phyloP scores from a whole-genome alignment of 2,888 invertebrate genomes.

The Apamea anceps region DNA sequence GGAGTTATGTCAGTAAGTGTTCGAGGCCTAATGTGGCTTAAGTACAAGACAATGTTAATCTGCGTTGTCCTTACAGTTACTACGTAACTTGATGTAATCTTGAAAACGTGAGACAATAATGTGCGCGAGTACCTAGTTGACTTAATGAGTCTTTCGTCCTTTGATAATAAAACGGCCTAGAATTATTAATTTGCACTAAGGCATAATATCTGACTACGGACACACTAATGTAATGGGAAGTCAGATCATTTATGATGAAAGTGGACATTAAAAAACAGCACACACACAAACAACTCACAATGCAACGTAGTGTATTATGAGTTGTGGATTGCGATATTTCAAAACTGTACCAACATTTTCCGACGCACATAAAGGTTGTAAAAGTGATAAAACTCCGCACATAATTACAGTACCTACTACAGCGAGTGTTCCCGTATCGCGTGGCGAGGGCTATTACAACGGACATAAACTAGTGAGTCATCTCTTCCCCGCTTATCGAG shows the following conservation, averaged over 20 bases:
- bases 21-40: conserved; percentile 63
- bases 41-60: conserved; percentile 73
- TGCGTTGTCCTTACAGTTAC: conserved; percentile 67
- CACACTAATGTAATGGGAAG: conserved; percentile 7
- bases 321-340: conserved; percentile 27
- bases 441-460: conserved; percentile 68
- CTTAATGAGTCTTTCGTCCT: conserved; percentile 38
- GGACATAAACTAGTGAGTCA: conserved; percentile 76
- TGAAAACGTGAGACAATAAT: conserved; percentile 52
- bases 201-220: not conserved
- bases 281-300: conserved; percentile 1
- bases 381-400: conserved; percentile 47
- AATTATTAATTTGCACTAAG: not conserved
- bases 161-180: conserved; percentile 13
- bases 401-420: conserved; percentile 53
- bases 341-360: conserved; percentile 27
- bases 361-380: conserved; percentile 42
- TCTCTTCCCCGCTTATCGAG: conserved; percentile 72
- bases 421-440: conserved; percentile 63
- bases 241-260: conserved; percentile 30
- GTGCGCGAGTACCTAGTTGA: conserved; percentile 14
- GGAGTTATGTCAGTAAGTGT: conserved; percentile 66
- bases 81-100: conserved; percentile 62
- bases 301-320: conserved; percentile 24
- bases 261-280: conserved; percentile 23